Percentiles rank a stretch among this genome's conserved stretches.
phyloP scores from a whole-genome alignment of 2,888 invertebrate genomes.

The Cephus spinipes region DNA sequence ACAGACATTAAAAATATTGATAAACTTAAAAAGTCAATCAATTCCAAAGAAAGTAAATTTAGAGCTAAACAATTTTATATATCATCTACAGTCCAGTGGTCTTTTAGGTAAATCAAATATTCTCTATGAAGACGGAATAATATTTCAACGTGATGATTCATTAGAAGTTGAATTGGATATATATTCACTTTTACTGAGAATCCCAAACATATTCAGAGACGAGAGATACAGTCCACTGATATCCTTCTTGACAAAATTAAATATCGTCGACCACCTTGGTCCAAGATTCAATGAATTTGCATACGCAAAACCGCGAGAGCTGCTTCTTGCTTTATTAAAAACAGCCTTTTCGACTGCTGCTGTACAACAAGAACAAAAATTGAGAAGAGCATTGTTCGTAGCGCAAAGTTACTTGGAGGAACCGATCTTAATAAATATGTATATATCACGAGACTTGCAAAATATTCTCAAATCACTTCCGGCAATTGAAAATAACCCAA shows the following conservation, averaged over 20 bases:
- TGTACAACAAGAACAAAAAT: conserved; percentile 12
- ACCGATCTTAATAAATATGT: conserved; percentile 24
- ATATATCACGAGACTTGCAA: conserved; percentile 16
- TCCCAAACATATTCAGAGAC: conserved; percentile 20
- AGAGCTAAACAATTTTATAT: conserved; percentile 22
- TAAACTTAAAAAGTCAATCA: conserved; percentile 17
- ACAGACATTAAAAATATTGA: conserved; percentile 12
- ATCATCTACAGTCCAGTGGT: conserved; percentile 10
- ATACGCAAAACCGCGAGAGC: conserved; percentile 11
- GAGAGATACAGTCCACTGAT: conserved; percentile 21
- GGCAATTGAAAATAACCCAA: conserved; percentile 21
- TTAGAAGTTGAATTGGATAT: conserved; percentile 23
- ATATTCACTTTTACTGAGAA: conserved; percentile 15
- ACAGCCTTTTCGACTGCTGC: conserved; percentile 1
- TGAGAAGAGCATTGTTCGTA: conserved; percentile 6
- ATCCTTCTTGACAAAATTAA: conserved; percentile 21
- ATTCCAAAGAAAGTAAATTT: conserved; percentile 1
- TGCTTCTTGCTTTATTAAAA: conserved; percentile 24
- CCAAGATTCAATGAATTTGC: conserved; percentile 27
- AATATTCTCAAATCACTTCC: conserved; percentile 16
- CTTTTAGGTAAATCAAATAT: conserved; percentile 2
- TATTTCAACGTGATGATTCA: conserved; percentile 24
- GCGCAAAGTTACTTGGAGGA: conserved; percentile 18
- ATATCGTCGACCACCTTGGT: conserved; percentile 19
- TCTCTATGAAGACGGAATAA: conserved; percentile 19